Evolutionary conservation across 2,113 vertebrate species (phyloP).

Genomic region (Myocastor coypus): DNA sequence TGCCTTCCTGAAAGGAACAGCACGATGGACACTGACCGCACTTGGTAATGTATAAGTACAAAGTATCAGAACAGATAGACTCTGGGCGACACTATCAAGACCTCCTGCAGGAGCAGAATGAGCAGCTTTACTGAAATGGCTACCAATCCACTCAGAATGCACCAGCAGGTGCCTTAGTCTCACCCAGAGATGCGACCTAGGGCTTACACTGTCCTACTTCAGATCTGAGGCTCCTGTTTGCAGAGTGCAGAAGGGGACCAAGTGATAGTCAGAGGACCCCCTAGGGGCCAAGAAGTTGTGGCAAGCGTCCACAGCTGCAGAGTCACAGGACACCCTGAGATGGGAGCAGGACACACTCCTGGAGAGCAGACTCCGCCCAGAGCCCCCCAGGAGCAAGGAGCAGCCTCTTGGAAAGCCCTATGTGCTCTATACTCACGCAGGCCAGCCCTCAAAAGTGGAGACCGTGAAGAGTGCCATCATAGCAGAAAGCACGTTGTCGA

Average conservation of each 20-base stretch:
- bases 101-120: neutral
- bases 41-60: neutral
- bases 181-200: neutral
- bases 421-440: conserved; percentile 90
- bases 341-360: neutral
- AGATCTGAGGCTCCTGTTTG: neutral
- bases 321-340: neutral
- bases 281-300: neutral
- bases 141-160: neutral
- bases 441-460: conserved; percentile 99
- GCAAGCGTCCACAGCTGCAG: neutral
- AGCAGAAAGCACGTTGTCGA: conserved; percentile 98
- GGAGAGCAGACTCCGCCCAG: neutral
- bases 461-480: conserved; percentile 99
- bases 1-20: neutral
- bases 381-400: neutral
- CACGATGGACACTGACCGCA: neutral
- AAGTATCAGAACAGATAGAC: neutral
- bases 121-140: neutral
- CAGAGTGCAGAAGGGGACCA: neutral
- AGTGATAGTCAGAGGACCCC: neutral
- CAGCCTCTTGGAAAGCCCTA: neutral
- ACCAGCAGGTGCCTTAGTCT: neutral
- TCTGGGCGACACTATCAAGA: neutral
- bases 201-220: neutral